These are phyloP conservation scores for Tinamus major DNA, from an alignment of 2,797 vertebrate genomes.

Conservation along the genomic window DNA sequence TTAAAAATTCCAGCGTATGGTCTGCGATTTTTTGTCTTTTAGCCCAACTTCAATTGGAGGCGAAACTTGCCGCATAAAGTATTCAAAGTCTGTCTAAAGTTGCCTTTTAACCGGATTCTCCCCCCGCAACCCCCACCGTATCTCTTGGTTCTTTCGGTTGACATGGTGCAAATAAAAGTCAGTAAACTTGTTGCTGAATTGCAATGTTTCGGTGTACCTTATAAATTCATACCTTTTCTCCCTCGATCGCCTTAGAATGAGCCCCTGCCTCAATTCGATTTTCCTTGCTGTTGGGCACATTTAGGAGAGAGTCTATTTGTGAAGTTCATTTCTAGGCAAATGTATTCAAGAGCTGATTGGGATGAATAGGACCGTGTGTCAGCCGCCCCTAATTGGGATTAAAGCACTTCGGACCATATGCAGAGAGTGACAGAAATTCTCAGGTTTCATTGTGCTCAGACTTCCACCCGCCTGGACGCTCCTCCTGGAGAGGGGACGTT, in stretches of 20 bases:
- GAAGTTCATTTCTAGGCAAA: slow-evolving; percentile 99
- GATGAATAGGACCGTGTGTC: slow-evolving; percentile 97
- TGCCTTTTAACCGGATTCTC: slow-evolving; percentile 87
- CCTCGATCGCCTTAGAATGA: slow-evolving; percentile 90
- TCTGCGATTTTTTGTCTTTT: slow-evolving; percentile 49
- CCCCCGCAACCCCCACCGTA: slow-evolving; percentile 77
- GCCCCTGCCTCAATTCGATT: slow-evolving; percentile 93
- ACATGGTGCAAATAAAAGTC: slow-evolving; percentile 92
- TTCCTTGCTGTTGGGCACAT: slow-evolving; percentile 96
- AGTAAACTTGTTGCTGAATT: slow-evolving; percentile 91
- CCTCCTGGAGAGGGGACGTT: slow-evolving; percentile 70
- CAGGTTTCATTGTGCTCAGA: slow-evolving; percentile 90
- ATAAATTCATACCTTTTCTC: slow-evolving; percentile 99
- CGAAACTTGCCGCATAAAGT: slow-evolving; percentile 82
- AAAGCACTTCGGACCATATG: slow-evolving; percentile 97
- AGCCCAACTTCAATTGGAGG: slow-evolving; percentile 74
- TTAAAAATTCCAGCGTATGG: slow-evolving; percentile 59
- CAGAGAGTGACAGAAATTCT: slow-evolving; percentile 94
- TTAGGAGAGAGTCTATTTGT: slow-evolving; percentile 93
- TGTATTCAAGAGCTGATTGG: slow-evolving; percentile 92
- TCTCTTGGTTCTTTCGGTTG: slow-evolving; percentile 88
- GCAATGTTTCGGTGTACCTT: slow-evolving; percentile 98
- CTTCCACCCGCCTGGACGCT: slow-evolving; percentile 84
- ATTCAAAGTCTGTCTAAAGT: slow-evolving; percentile 90
- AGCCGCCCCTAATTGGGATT: slow-evolving; percentile 99